phyloP scores from a whole-genome alignment of 1,140 invertebrate species.

The Drosophila novamexicana region DNA sequence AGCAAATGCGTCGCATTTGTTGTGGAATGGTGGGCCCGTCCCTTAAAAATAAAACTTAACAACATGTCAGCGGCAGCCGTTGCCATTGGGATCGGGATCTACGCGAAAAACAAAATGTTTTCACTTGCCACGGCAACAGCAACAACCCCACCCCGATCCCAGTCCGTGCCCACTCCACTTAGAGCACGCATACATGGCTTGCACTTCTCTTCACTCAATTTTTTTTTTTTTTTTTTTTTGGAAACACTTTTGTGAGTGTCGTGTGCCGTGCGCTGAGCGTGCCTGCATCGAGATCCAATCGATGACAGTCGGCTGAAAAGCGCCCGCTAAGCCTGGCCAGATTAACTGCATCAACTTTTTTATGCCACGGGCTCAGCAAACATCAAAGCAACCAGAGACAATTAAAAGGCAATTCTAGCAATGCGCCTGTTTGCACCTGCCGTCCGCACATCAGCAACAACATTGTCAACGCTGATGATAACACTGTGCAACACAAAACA shows the following conservation, averaged over 20 bases:
- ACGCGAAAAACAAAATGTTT: slow-evolving; percentile 54
- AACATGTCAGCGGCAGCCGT: slow-evolving; percentile 27
- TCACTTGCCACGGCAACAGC: slow-evolving; percentile 34
- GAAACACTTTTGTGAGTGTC: neutral
- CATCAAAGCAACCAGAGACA: slow-evolving; percentile 50
- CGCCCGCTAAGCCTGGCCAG: slow-evolving; percentile 36
- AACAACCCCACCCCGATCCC: neutral
- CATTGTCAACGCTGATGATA: slow-evolving; percentile 49
- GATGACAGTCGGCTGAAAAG: slow-evolving; percentile 28
- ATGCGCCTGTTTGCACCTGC: slow-evolving; percentile 73
- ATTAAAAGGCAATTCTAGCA: slow-evolving; percentile 71
- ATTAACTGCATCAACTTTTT: slow-evolving; percentile 42
- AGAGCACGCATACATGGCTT: no score
- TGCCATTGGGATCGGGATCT: slow-evolving; percentile 11
- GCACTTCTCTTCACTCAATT: neutral
- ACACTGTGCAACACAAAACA: slow-evolving; percentile 22
- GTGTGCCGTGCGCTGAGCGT: slow-evolving; percentile 16
- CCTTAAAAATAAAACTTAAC: slow-evolving; percentile 32
- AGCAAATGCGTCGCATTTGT: slow-evolving; percentile 48
- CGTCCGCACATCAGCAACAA: slow-evolving; percentile 60
- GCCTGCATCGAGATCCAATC: slow-evolving; percentile 14
- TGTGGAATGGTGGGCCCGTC: slow-evolving; percentile 28
- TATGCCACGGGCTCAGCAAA: slow-evolving; percentile 19
- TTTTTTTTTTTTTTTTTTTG: slow-evolving; percentile 1
- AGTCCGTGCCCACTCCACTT: no score